Conservation (phyloP, 2,888 invertebrate species). For the Zaprionus obscuricornis region DNA sequence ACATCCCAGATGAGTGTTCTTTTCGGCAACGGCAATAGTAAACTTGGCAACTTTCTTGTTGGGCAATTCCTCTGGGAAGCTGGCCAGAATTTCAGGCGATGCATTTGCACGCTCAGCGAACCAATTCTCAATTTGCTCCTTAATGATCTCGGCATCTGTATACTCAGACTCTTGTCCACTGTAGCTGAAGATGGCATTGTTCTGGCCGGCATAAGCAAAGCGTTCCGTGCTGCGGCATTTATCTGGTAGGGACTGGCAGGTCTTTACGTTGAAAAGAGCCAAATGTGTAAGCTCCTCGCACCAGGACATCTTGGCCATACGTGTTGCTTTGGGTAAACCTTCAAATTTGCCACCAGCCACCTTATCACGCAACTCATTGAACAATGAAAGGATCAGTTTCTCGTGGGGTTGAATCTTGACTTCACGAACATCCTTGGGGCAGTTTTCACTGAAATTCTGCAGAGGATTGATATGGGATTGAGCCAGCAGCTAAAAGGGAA, state of each 20-base stretch:
- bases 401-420: conserved; percentile 20
- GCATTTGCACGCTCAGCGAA: conserved; percentile 21
- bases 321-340: conserved; percentile 22
- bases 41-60: conserved; percentile 24
- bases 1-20: conserved; percentile 28
- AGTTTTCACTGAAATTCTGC: conserved; percentile 21
- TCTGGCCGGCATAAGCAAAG: conserved; percentile 34
- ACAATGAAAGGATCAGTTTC: conserved; percentile 25
- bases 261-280: conserved; percentile 23
- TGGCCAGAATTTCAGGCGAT: conserved; percentile 22
- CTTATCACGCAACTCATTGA: conserved; percentile 26
- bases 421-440: conserved; percentile 21
- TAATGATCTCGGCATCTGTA: conserved; percentile 28
- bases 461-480: neutral
- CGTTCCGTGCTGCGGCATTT: conserved; percentile 37
- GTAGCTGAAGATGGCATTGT: conserved; percentile 32
- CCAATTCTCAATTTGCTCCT: conserved; percentile 36
- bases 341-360: conserved; percentile 23
- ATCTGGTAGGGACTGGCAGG: conserved; percentile 29
- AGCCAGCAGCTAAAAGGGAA: neutral
- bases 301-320: conserved; percentile 35
- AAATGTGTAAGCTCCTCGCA: conserved; percentile 26
- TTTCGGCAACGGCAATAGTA: conserved; percentile 28
- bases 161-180: conserved; percentile 30
- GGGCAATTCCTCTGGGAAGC: conserved; percentile 29